Evolutionary conservation across 2,888 invertebrate species (phyloP), one percentile per base, ranked within the genome.

Genomic region (Ectemnius cavifrons): DNA sequence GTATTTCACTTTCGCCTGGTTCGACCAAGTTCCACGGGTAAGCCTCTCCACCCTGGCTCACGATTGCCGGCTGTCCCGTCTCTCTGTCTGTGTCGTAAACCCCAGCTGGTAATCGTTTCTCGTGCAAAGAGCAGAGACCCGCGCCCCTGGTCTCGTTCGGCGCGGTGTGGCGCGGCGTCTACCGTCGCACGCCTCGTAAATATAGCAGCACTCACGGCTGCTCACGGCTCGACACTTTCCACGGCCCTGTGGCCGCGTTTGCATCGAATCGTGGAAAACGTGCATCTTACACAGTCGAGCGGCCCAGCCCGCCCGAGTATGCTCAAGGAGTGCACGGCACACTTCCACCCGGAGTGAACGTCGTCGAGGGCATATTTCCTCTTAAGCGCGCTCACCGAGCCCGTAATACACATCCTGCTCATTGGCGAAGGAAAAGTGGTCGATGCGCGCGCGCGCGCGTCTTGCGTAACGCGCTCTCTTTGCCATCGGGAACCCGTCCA

Each of bases 51-150:
- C 37, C 37, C 37, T 6, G 52, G 63, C 66, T 68, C 71, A 49
- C 23, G 18, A 23, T 62, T 60, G 13, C 11, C 14, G 13, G 11
- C 45, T 13, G 16, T 11, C 28, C 49, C 47, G 14, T n/a, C 27
- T n/a, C 28, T 49, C 52, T 56, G 16, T 23, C 28, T 20, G 67
- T 18, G 20, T 49, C 13, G 47, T 45, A 49, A 77, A 62, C 74
- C 28, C 47, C 58, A 37, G 37, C 37, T 8, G 64, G 71, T 70
- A 71, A 78, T 71, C 78, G 62, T 18, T 71, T 56, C 16, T 70
- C 63, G 67, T 63, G 72, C 60, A 52, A 11, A 37, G 37, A 11
- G 37, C 5, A 37, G 37, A 11, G 2, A 6, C 5, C 8, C 8
- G 37, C 37, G 37, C 37, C 37, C 37, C 37, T 11, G 37, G 37